Conservation (phyloP, 2,797 vertebrate species). For the Borostomias antarcticus region DNA sequence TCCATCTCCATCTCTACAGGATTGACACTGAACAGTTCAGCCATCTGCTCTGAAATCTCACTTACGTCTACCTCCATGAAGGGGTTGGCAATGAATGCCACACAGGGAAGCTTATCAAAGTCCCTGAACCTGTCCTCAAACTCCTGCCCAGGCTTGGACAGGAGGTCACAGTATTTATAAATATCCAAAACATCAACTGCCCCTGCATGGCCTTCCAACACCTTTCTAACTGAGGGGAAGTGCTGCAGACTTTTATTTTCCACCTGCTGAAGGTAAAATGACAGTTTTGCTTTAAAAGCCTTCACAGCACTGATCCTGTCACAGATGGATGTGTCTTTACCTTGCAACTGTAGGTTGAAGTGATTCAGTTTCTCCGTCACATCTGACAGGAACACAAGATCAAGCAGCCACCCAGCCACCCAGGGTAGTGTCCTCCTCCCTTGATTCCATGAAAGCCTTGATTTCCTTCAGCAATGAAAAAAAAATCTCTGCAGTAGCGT, state of each 20-base stretch:
- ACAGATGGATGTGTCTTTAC: conserved; percentile 26
- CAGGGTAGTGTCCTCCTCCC: no score
- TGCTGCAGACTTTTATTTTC: conserved; percentile 27
- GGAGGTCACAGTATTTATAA: no score
- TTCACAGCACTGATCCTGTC: conserved; percentile 41
- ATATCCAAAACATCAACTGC: conserved; percentile 17
- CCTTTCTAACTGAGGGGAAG: conserved; percentile 27
- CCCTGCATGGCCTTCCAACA: conserved; percentile 19
- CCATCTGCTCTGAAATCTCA: conserved; percentile 13
- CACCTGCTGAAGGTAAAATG: conserved; percentile 25
- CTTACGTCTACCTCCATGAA: conserved; percentile 15
- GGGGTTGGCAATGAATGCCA: no score
- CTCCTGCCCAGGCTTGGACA: no score
- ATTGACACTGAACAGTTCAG: no score
- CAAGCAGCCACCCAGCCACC: no score
- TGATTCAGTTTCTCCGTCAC: no score
- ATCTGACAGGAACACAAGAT: no score
- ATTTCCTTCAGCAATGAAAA: no score
- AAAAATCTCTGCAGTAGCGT: no score
- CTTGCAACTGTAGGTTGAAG: conserved; percentile 18
- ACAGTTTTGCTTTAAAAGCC: conserved; percentile 29
- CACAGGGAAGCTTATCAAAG: conserved; percentile 31
- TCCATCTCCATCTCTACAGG: conserved; percentile 27
- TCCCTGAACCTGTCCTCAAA: no score
- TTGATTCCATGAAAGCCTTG: no score